Conservation (phyloP, 2,888 invertebrate genomes). For the Pyrrhia umbra region DNA sequence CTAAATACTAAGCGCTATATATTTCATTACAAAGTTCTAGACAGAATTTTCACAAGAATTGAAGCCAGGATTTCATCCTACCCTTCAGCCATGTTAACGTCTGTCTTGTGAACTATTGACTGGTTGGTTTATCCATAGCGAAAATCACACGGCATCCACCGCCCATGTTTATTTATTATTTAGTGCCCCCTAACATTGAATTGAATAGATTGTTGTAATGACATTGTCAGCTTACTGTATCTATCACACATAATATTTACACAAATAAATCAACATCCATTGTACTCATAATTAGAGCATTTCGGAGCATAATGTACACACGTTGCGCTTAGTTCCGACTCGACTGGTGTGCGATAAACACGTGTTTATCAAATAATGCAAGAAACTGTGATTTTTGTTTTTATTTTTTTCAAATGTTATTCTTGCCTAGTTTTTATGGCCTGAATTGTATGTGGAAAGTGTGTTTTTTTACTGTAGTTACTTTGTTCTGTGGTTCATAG, state of each 20-base stretch:
- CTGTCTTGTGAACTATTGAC: neutral
- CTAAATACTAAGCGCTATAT: neutral
- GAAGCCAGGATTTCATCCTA: neutral
- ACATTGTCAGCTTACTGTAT: slow-evolving; percentile 27
- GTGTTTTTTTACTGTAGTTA: neutral
- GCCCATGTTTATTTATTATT: slow-evolving; percentile 25
- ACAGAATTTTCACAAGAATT: neutral
- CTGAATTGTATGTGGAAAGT: slow-evolving; percentile 28
- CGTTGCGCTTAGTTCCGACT: slow-evolving; percentile 28
- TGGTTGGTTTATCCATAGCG: neutral
- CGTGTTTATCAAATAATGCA: slow-evolving; percentile 27
- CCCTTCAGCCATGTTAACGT: neutral
- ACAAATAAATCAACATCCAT: slow-evolving; percentile 41
- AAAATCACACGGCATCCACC: neutral
- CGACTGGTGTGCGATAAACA: slow-evolving; percentile 26
- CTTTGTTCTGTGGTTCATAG: neutral
- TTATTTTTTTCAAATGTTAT: slow-evolving; percentile 7
- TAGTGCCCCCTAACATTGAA: neutral
- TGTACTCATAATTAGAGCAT: slow-evolving; percentile 40
- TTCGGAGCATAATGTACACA: slow-evolving; percentile 5
- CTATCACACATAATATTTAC: slow-evolving; percentile 42
- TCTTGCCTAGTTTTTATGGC: slow-evolving; percentile 8
- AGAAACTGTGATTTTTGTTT: slow-evolving; percentile 30
- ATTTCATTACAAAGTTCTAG: neutral
- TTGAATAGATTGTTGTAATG: slow-evolving; percentile 24